Evolutionary conservation across 2,888 invertebrate genomes (phyloP).

Genomic region (Bugulina stolonifera): DNA sequence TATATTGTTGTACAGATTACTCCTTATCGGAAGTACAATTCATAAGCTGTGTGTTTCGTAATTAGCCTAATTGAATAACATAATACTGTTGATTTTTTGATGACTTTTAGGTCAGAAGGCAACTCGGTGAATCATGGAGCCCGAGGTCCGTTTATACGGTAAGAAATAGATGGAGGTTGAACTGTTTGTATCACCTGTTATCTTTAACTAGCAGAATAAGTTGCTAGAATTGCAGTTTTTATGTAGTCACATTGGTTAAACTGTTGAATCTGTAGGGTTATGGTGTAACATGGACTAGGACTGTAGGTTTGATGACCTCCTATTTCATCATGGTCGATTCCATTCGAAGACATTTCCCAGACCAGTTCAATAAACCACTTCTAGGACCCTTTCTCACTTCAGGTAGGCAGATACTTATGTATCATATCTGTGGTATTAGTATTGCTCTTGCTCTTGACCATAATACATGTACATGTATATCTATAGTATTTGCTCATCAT

Average conservation of each 20-base stretch:
- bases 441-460: no score
- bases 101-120: constrained; percentile 39
- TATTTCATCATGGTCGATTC: constrained; percentile 49
- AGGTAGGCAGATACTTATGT: no score
- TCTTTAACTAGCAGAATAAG: neutral
- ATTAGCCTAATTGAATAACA: neutral
- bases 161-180: constrained; percentile 28
- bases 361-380: constrained; percentile 42
- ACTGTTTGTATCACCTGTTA: no score
- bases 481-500: no score
- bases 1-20: no score
- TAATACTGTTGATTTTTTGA: neutral
- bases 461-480: no score
- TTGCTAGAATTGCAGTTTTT: neutral
- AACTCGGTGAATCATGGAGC: constrained; percentile 44
- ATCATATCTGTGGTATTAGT: no score
- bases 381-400: constrained; percentile 48
- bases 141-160: constrained; percentile 42
- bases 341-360: constrained; percentile 45
- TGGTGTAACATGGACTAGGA: constrained; percentile 46
- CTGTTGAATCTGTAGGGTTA: constrained; percentile 39
- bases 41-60: no score
- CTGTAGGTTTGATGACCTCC: constrained; percentile 46
- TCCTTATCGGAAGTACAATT: no score
- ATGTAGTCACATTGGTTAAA: neutral